Evolutionary conservation across 2,113 vertebrate genomes (phyloP).

Genomic region (Oxyruncus cristatus): DNA sequence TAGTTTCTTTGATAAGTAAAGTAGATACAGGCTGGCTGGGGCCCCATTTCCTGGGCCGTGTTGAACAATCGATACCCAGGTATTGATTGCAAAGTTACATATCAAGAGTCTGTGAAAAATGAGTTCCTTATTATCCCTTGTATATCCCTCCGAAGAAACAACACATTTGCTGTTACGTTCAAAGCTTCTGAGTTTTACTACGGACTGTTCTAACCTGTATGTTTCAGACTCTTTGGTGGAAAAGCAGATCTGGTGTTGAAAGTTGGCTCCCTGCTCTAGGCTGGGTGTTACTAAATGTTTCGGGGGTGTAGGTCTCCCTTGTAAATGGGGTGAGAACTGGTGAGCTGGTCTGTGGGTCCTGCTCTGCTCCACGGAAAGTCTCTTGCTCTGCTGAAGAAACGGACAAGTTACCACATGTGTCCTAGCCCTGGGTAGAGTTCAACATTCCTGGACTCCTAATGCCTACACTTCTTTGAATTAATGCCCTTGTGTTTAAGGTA

Average conservation of each 20-base stretch:
- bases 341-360: not conserved
- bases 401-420: rapidly evolving
- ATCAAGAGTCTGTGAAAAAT: not conserved
- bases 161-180: not conserved
- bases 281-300: not conserved
- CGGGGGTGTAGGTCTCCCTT: not conserved
- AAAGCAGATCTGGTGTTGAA: not conserved
- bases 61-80: not conserved
- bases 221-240: not conserved
- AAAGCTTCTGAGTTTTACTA: not conserved
- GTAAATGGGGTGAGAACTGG: not conserved
- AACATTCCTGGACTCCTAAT: not conserved
- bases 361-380: not conserved
- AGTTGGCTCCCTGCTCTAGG: not conserved
- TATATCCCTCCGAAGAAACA: not conserved
- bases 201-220: rapidly evolving
- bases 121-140: not conserved
- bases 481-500: not conserved
- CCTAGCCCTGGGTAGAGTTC: not conserved
- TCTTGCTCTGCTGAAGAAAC: not conserved
- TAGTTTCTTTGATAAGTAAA: not conserved
- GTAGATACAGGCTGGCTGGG: not conserved
- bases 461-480: not conserved
- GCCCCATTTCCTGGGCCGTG: not conserved
- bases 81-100: not conserved